These are phyloP conservation scores for Tolypeutes matacus DNA, from an alignment of 2,797 vertebrate species.

Conservation along the genomic window DNA sequence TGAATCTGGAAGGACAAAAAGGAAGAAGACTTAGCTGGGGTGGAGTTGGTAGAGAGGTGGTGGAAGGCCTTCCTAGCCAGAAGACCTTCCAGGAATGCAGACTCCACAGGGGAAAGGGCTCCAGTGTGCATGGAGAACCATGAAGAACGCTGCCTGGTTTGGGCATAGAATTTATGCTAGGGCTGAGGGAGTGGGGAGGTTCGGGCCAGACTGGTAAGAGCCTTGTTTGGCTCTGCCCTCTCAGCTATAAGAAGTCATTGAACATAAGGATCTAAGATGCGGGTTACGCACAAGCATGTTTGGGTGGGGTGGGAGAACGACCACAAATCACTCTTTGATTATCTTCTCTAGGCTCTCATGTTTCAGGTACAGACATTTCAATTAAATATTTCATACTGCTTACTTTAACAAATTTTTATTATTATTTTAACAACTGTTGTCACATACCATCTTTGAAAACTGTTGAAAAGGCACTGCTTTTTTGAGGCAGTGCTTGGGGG, in stretches of 20 bases:
- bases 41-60: not conserved
- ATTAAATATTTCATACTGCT: not conserved
- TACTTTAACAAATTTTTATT: too few species aligned
- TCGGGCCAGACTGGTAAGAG: too few species aligned
- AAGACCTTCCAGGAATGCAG: too few species aligned
- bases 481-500: not conserved
- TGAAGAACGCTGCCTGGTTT: too few species aligned
- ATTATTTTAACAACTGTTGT: not conserved
- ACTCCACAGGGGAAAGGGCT: too few species aligned
- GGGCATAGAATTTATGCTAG: too few species aligned
- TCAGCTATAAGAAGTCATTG: too few species aligned
- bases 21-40: not conserved
- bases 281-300: not conserved
- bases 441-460: constrained; percentile 4
- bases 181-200: too few species aligned
- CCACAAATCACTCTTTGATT: not conserved
- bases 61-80: not conserved
- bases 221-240: too few species aligned
- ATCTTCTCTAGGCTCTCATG: not conserved
- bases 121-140: too few species aligned
- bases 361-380: not conserved
- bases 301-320: not conserved
- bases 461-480: not conserved
- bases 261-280: too few species aligned
- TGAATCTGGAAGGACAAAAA: not conserved